phyloP scores from a whole-genome alignment of 2,888 invertebrate genomes.

The Cheilosia urbana region DNA sequence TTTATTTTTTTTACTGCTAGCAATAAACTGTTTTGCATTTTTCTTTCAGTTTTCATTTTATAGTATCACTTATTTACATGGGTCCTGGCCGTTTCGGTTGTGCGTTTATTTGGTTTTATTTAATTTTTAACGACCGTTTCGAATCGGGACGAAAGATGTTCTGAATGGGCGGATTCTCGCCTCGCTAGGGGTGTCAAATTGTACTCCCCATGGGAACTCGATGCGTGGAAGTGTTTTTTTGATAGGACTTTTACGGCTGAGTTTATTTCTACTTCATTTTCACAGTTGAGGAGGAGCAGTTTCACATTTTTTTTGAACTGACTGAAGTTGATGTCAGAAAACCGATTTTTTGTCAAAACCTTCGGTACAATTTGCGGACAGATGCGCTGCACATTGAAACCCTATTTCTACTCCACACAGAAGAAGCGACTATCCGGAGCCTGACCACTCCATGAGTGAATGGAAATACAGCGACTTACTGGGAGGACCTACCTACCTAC shows the following conservation, averaged over 20 bases:
- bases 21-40: conserved; percentile 73
- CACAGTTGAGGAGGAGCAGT: too few relatives aligned
- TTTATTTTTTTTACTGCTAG: conserved; percentile 50
- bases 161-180: not conserved
- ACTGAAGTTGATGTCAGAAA: too few relatives aligned
- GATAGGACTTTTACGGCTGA: conserved; percentile 57
- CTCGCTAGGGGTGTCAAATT: conserved; percentile 50
- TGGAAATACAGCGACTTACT: too few relatives aligned
- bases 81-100: not conserved
- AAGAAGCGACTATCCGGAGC: too few relatives aligned
- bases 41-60: conserved; percentile 64
- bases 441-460: too few relatives aligned
- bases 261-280: not conserved
- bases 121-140: conserved; percentile 69
- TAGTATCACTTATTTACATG: conserved; percentile 34
- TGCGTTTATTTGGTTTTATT: conserved; percentile 61
- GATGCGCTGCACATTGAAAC: too few relatives aligned
- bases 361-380: too few relatives aligned
- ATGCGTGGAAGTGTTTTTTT: conserved; percentile 46
- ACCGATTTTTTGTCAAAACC: too few relatives aligned
- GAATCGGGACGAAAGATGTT: conserved; percentile 46
- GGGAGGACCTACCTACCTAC: too few relatives aligned
- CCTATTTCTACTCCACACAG: too few relatives aligned
- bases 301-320: too few relatives aligned
- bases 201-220: conserved; percentile 36